A percentile compares a stretch with the other conserved stretches of the same genome.
phyloP scores from a whole-genome alignment of 2,113 vertebrate genomes.

The Pithys albifrons region DNA sequence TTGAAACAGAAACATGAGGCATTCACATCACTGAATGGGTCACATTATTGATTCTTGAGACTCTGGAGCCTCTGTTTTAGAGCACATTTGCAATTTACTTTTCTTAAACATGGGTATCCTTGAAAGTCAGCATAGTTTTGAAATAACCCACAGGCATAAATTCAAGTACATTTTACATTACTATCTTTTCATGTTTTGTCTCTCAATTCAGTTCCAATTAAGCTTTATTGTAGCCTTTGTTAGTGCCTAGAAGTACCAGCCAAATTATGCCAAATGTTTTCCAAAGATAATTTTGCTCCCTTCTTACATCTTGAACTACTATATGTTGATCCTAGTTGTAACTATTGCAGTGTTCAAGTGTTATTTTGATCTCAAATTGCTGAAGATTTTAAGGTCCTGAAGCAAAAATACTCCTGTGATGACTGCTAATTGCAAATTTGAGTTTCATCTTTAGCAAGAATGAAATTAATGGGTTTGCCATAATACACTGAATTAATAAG shows the following conservation, averaged over 20 bases:
- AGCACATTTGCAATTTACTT: not conserved
- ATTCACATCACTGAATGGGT: not conserved
- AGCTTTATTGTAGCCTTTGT: conserved; percentile 43
- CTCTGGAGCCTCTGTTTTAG: not conserved
- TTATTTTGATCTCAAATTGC: conserved; percentile 24
- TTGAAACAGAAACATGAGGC: conserved; percentile 5
- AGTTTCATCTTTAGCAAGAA: not conserved
- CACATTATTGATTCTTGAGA: not conserved
- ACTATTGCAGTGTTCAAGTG: not conserved
- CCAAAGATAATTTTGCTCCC: conserved; percentile 13
- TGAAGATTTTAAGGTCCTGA: not conserved
- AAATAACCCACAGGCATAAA: conserved; percentile 34
- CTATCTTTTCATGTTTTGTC: conserved; percentile 41
- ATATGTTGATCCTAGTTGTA: not conserved
- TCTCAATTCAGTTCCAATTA: conserved; percentile 39
- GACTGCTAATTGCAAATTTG: not conserved
- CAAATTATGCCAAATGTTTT: conserved; percentile 53
- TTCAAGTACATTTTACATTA: conserved; percentile 9
- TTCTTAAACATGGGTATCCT: conserved; percentile 20
- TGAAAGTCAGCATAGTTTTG: not conserved
- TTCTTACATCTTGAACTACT: not conserved
- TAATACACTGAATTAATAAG: not conserved
- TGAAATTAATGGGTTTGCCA: not conserved
- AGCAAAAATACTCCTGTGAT: not conserved
- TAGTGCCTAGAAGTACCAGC: conserved; percentile 22